Evolutionary conservation across 2,888 invertebrate species (phyloP).

Genomic region (Oegoconia quadripuncta): DNA sequence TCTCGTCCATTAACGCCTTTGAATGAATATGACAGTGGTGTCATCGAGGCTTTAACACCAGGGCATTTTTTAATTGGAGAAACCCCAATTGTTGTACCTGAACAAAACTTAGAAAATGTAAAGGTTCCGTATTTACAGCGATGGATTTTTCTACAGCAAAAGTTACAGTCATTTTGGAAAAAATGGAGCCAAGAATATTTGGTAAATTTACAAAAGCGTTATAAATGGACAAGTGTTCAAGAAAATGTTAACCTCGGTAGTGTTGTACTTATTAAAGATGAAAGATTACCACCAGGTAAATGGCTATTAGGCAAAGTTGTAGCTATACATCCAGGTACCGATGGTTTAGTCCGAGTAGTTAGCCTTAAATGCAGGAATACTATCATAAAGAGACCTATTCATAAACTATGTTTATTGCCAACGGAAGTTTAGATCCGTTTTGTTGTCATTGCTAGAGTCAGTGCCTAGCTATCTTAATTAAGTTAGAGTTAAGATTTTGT

Average conservation of each 20-base stretch:
- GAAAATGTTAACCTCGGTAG: constrained; percentile 14
- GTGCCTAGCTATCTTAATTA: too few relatives aligned
- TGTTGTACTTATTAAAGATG: constrained; percentile 18
- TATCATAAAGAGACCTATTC: background rate
- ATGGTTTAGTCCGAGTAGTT: constrained; percentile 1
- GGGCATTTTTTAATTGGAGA: background rate
- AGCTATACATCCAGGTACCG: constrained; percentile 11
- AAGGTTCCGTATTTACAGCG: too few relatives aligned
- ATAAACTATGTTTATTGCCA: too few relatives aligned
- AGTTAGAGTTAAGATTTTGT: too few relatives aligned
- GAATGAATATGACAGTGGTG: background rate
- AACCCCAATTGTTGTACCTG: background rate
- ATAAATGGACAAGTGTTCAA: constrained; percentile 13
- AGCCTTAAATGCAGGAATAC: constrained; percentile 1
- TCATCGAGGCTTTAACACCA: background rate
- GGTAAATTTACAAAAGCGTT: constrained; percentile 5
- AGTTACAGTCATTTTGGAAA: constrained; percentile 16
- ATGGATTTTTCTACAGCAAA: too few relatives aligned
- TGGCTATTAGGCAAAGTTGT: constrained; percentile 17
- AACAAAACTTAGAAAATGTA: too few relatives aligned
- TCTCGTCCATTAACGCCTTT: constrained; percentile 6
- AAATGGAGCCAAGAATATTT: constrained; percentile 11
- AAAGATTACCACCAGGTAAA: constrained; percentile 16
- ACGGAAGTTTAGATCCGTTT: too few relatives aligned
- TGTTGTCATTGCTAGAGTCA: too few relatives aligned